Evolutionary conservation across 2,888 invertebrate species (phyloP), one percentile per base, ranked within the genome.

Genomic region (Linhomoeus sp.): DNA sequence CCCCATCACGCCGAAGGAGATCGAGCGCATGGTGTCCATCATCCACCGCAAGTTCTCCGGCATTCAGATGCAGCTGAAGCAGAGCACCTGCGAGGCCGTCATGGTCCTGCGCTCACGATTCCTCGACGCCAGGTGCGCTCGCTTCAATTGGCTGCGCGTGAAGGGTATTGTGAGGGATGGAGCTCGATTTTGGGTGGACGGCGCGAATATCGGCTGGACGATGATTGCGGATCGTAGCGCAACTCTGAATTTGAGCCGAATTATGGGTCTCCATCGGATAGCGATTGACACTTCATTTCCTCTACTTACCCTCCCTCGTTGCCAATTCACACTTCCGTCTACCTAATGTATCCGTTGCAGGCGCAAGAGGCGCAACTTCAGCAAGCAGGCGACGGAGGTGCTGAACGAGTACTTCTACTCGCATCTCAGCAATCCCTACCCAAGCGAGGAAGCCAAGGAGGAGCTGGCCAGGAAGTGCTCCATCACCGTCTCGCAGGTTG

Each of bases 361-460:
- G 61, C 64, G 67, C 73, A 97, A 97, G 71, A 78, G 94, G 58
- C 79, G 94, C 62, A 97, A 97, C 73, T 97, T 97, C 72, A 92
- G 90, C 76, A 97, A 97, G 74, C 92, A 94, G 70, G 94, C 94
- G 47, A 94, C 94, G 25, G 94, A 97, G 75, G 87, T 94, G 62
- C 76, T 97, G 59, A 97, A 97, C 72, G 94, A 97, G 73, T 97
- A 97, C 71, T 97, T 97, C 73, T 97, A 97, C 73, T 92, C 92
- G 60, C 94, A 97, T 72, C 77, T 97, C 63, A 88, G 87, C 67
- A 99, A 97, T 76, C 97, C 97, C 29, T 97, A 99, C 74, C 97
- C 97, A 54, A 88, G 88, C 66, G 97, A 97, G 73, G 97, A 97
- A 73, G 94, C 94, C 55, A 97, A 97, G 71, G 97, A 97, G 72